Evolutionary conservation across 2,113 vertebrate genomes (phyloP), one percentile per base, ranked within the genome.

Genomic region (Theristicus caerulescens): DNA sequence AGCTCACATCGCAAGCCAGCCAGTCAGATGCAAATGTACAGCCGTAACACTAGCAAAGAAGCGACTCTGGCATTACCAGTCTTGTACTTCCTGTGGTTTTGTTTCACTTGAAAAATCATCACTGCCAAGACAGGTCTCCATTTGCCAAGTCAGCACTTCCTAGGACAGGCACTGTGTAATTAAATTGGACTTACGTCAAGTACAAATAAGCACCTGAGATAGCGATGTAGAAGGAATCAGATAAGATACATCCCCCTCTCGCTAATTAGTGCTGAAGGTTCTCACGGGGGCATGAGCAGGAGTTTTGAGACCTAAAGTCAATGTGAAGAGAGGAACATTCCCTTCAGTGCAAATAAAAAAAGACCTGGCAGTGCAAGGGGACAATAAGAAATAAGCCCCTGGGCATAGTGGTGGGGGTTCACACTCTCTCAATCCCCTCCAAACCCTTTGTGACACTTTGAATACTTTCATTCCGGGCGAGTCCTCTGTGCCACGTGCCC

Each of bases 71-170:
- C 62, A 57, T 62, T 93, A 91, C 74, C 74, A 82, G 78, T 47
- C 80, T 58, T 70, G 62, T 46, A 89, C 78, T 95, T 95, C 95
- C 95, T 83, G 86, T 95, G 90, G 38, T 95, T 95, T 66, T 93
- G 83, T 82, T 96, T 85, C 84, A 80, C 71, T 88, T 91, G 84
- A 83, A 90, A 91, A 82, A 74, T 47, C 82, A 77, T 70, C 78
- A 62, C 79, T 93, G 78, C 81, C 84, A 90, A 77, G 62, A 77
- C 89, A 82, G 38, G 66, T 73, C 71, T 77, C 46, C 49, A 7
- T 76, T 13, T 90, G 86, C 86, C 11, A 27, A 86, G 73, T 69
- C 94, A 94, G 84, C 94, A 90, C 81, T 66, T 87, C 90, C 89
- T 42, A 93, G 70, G 84, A 87, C 66, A 54, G 0, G 40, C n/a